phyloP scores from a whole-genome alignment of 2,113 vertebrate genomes.

The Xenus cinereus region DNA sequence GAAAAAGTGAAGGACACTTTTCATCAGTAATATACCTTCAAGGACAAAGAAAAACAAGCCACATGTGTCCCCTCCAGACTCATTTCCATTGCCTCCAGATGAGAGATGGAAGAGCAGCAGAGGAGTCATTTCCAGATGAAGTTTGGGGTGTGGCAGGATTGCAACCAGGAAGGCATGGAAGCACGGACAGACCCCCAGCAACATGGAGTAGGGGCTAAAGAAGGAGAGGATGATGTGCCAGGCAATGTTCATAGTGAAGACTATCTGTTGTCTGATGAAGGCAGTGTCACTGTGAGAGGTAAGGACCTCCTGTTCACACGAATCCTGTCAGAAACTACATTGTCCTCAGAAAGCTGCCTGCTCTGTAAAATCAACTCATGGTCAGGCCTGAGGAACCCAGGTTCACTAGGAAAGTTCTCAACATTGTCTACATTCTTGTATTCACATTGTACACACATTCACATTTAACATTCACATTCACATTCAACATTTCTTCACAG shows the following conservation, averaged over 20 bases:
- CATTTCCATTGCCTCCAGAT: not conserved
- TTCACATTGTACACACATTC: no score
- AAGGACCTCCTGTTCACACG: not conserved
- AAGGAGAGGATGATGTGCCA: not conserved
- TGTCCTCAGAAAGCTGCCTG: not conserved
- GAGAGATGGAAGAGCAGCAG: not conserved
- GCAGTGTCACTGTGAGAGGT: not conserved
- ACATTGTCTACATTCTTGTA: no score
- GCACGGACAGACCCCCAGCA: not conserved
- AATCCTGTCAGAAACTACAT: rapidly evolving
- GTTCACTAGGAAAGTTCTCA: not conserved
- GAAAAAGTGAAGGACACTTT: not conserved
- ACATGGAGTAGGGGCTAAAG: rapidly evolving
- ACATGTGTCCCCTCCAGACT: not conserved
- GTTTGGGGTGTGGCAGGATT: not conserved
- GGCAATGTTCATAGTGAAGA: not conserved
- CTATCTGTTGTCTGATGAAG: not conserved
- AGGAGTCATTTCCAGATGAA: not conserved
- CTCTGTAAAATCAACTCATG: not conserved
- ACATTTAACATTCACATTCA: not conserved
- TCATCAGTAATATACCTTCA: not conserved
- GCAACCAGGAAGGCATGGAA: not conserved
- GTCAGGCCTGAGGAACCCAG: not conserved
- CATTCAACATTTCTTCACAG: no score
- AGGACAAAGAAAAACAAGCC: not conserved